Evolutionary conservation across 2,113 vertebrate genomes (phyloP).

Genomic region (Puffinus mauretanicus): DNA sequence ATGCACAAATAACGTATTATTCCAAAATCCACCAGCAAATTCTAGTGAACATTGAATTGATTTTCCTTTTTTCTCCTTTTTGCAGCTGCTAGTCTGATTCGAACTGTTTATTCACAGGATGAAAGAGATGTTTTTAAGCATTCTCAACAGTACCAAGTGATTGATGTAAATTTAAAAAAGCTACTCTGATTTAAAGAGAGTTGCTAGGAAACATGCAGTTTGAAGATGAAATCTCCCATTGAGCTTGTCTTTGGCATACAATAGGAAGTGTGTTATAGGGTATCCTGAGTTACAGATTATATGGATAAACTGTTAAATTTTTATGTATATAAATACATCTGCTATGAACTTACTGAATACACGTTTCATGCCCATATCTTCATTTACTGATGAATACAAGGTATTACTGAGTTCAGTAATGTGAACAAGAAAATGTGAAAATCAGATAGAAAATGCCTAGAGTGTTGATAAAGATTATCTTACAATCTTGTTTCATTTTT

Average conservation of each 20-base stretch:
- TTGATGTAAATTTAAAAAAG: slow-evolving; percentile 67
- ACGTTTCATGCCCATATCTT: neutral
- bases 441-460: neutral
- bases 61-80: slow-evolving; percentile 19
- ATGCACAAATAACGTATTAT: slow-evolving; percentile 4
- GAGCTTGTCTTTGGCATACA: slow-evolving; percentile 65
- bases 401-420: neutral
- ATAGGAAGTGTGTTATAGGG: slow-evolving; percentile 39
- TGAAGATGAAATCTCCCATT: slow-evolving; percentile 73
- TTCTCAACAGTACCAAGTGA: slow-evolving; percentile 65
- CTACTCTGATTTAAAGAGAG: slow-evolving; percentile 77
- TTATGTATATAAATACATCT: slow-evolving; percentile 1
- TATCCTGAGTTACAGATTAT: slow-evolving; percentile 28
- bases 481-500: neutral
- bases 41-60: slow-evolving; percentile 9
- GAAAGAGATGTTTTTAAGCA: slow-evolving; percentile 68
- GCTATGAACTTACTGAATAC: neutral
- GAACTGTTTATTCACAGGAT: slow-evolving; percentile 75
- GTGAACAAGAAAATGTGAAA: neutral
- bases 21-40: slow-evolving; percentile 3
- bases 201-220: slow-evolving; percentile 86
- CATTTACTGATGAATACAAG: neutral
- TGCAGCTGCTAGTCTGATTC: slow-evolving; percentile 67
- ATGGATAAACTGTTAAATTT: slow-evolving; percentile 40
- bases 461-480: neutral